Evolutionary conservation across 1,140 invertebrate species (phyloP), one percentile per base, ranked within the genome.

Genomic region (Aporrectodea caliginosa): DNA sequence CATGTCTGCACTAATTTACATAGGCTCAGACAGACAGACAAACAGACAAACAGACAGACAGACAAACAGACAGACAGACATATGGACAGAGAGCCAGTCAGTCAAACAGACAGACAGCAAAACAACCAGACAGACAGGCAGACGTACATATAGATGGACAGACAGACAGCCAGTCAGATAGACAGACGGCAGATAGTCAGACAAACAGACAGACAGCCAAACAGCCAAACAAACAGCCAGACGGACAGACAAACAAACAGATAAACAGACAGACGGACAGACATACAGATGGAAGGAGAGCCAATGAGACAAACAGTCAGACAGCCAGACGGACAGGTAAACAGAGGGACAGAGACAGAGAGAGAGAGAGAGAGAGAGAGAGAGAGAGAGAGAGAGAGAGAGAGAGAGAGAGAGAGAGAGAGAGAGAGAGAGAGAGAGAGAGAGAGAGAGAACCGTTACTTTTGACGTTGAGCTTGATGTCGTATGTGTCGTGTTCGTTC

Each of bases 401-500:
- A 12, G 43, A 58, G 43, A 12, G 43, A 58, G 43, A 58, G 43
- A 58, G 43, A 22, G 22, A 22, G 22, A 22, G 6, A 22, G 22
- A 58, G 43, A 58, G 43, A 58, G 43, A 58, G 43, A 58, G 43
- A 58, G 43, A 58, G 43, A 58, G 43, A 58, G 43, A 58, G 43
- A 58, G 43, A 58, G 43, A 58, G 6, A 12, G 43, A 58, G 43
- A 58, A 58, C 6, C 6, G 43, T 12, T 58, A 58, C 43, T 58
- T 31, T 78, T 74, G 35, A 81, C 80, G 76, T 81, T 78, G 72
- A 81, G 80, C 30, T 74, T 73, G 58, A 81, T 73, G 27, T 74
- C 32, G 77, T 81, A 78, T 22, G 43, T 43, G 30, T 69, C 58
- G n/a, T 33, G 31, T 27, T 73, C 1, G 30, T 78, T 31, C 71